Base-by-base conservation (phyloP, 2,113 vertebrate genomes). In the Turnix velox region DNA sequence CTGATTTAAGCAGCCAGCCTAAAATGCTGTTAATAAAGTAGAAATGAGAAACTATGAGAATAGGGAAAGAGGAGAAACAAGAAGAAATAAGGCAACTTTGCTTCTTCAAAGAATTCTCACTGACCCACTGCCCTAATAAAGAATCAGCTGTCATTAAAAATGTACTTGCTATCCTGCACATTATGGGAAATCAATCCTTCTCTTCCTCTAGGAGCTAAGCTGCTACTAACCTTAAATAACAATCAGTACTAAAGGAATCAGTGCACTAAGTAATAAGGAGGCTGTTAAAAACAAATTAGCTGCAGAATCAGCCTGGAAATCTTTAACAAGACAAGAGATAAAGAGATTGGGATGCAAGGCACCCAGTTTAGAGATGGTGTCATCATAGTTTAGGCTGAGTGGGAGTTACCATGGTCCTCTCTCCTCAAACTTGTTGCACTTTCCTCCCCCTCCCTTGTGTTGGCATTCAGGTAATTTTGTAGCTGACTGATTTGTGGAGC, bases 261-360 rank as follows among this genome's bases (percentile, higher is more conserved):
- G 74, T 12, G 48, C 35, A 52, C 39, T 59, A 59, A 72, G 57
- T 37, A 85, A 43, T 46, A 76, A 72, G 31, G 81, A 87, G 15
- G 81, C 35, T 87, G 87, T 89, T 89, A 84, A 90, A 95, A 90
- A 67, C 12, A 72, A 71, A 71, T 72, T 43, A 78, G 57, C 52
- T 88, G 48, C 69, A 88, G 57, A 93, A 85, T 87, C 80, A 78
- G 28, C 48, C 68, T 88, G 65, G 52, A 88, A 84, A 86, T 81
- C 92, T 90, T 46, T 48, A 5, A 7, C 57, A 27, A 55, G 28
- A 81, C 49, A 84, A 62, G 51, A 88, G 90, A 87, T 63, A 73
- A 93, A 76, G 61, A 66, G 10, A 20, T 4, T 81, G 61, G 66
- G 84, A 89, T 91, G 28, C 52, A 89, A 28, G 0, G 0, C 55